Evolutionary conservation across 2,797 vertebrate species (phyloP), one percentile per base, ranked within the genome.

Genomic region (Oophaga sylvatica): DNA sequence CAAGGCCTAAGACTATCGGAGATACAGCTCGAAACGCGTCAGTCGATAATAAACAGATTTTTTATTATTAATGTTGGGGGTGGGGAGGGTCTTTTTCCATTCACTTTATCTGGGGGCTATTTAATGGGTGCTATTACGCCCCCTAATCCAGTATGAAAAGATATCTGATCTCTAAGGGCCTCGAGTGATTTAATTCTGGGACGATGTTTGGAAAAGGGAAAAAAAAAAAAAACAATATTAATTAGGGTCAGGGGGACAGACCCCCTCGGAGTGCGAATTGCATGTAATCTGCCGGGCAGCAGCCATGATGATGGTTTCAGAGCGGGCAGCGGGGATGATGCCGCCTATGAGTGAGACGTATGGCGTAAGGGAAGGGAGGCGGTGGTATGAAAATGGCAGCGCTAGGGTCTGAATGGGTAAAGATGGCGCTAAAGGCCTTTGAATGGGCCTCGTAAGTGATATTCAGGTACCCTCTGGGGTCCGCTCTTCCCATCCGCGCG

Each of bases 381-480:
- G 41, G 45, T 13, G 17, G 13, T 56, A 80, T 76, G 70, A 85
- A 17, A 41, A 86, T 86, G 87, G 71, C 35, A 81, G 59, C 2
- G 78, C 20, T 57, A 35, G 71, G 78, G 45, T 75, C 12, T 62
- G 29, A 56, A 53, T 15, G 83, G 71, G 60, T 60, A 71, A 71
- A 35, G 26, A 75, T 80, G 87, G 26, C 41, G 0, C 8, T 5
- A 9, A 11, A 11, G 57, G 63, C 63, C 80, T 22, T 57, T 45
- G 67, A 45, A 17, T n/a, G 41, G 45, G 59, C 19, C 41, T 9
- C 9, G 73, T 17, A 79, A 31, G 67, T 73, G 35, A 71, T 68
- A 62, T 35, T 81, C 8, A 45, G 79, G 45, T 86, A 89, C 87
- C 87, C 87, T 89, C 56, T n/a, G 63, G 60, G 41, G 71, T 70